A percentile compares a stretch with the other conserved stretches of the same genome.
Conservation (phyloP, 1,140 invertebrate genomes). For the Eupeodes corollae region DNA sequence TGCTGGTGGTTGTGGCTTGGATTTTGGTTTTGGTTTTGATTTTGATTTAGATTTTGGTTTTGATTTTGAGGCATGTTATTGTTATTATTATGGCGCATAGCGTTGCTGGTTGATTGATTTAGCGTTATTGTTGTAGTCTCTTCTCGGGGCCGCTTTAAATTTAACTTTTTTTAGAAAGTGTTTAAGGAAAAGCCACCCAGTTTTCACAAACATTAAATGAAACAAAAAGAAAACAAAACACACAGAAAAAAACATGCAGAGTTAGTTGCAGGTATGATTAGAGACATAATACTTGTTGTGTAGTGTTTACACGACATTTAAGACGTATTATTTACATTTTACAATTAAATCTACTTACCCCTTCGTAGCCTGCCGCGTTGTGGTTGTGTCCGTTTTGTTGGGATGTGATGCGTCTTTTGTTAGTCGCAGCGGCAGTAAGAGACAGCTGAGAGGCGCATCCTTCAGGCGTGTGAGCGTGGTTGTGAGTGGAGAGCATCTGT, state of each 20-base stretch:
- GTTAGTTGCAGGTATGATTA: too few relatives aligned
- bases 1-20: slow-evolving; percentile 8
- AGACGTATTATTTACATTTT: too few relatives aligned
- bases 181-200: slow-evolving; percentile 7
- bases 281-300: too few relatives aligned
- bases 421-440: background rate
- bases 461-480: slow-evolving; percentile 10
- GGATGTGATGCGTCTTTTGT: background rate
- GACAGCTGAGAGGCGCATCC: slow-evolving; percentile 1
- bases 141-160: slow-evolving; percentile 33
- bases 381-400: too few relatives aligned
- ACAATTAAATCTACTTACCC: too few relatives aligned
- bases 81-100: too few relatives aligned
- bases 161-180: slow-evolving; percentile 16
- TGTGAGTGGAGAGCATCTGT: slow-evolving; percentile 12
- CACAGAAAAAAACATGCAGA: background rate
- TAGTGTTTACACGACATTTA: too few relatives aligned
- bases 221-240: background rate
- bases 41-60: background rate
- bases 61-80: too few relatives aligned
- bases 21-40: background rate
- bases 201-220: slow-evolving; percentile 6
- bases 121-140: slow-evolving; percentile 5
- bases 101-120: too few relatives aligned
- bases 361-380: too few relatives aligned